A percentile compares a stretch with the other conserved stretches of the same genome.
Evolutionary conservation across 2,888 invertebrate genomes (phyloP).

Genomic region (Alentia gelatinosa): DNA sequence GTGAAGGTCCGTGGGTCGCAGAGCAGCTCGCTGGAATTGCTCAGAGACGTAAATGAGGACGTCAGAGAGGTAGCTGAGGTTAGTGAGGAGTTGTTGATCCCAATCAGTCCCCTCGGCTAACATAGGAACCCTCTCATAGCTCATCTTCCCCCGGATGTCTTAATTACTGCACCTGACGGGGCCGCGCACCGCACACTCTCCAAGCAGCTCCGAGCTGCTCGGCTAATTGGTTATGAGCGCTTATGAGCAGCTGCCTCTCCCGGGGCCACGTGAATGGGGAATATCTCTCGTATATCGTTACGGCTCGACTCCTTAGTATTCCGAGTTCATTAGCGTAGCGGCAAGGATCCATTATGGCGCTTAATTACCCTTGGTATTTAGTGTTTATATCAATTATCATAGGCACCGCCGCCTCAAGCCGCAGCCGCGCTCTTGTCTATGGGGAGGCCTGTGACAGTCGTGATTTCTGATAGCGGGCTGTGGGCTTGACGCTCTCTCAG

Average conservation of each 20-base stretch:
- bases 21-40: constrained; percentile 1
- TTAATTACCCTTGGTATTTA: constrained; percentile 50
- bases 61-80: background rate
- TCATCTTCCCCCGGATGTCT: constrained; percentile 37
- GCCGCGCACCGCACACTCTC: constrained; percentile 11
- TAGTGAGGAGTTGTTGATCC: constrained; percentile 37
- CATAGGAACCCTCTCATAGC: constrained; percentile 44
- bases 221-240: constrained; percentile 48
- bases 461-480: constrained; percentile 1
- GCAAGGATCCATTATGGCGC: constrained; percentile 24
- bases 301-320: constrained; percentile 23
- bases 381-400: constrained; percentile 51
- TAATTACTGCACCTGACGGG: constrained; percentile 45
- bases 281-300: constrained; percentile 44
- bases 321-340: constrained; percentile 23
- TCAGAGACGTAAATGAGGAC: constrained; percentile 12
- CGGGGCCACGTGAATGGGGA: constrained; percentile 19
- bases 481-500: background rate
- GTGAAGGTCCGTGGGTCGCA: too few species aligned
- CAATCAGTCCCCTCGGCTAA: constrained; percentile 33
- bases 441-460: background rate
- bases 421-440: background rate
- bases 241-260: constrained; percentile 38
- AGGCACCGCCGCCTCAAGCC: background rate
- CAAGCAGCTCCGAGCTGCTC: background rate